phyloP scores from a whole-genome alignment of 92 coral and sea anemone species.

The Anthopleura xanthogrammica region DNA sequence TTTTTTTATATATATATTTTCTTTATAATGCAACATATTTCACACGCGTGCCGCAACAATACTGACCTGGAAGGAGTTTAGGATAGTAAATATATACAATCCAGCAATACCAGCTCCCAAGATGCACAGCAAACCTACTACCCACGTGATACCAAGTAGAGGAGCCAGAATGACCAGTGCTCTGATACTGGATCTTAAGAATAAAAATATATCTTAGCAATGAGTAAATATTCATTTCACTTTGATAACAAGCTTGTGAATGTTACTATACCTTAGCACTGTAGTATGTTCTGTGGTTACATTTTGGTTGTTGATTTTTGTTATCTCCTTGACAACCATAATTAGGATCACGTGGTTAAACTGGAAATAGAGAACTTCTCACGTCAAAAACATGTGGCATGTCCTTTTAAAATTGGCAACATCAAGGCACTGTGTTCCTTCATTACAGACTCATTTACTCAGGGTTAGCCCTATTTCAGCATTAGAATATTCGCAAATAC shows the following conservation, averaged over 20 bases:
- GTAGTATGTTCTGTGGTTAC: neutral
- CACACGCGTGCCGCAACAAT: too few relatives aligned
- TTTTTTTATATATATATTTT: neutral
- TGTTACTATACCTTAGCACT: neutral
- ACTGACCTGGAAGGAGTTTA: slow-evolving; percentile 13
- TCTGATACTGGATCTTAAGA: slow-evolving; percentile 1
- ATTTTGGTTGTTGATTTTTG: neutral
- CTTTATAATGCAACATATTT: too few relatives aligned
- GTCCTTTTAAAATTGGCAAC: too few relatives aligned
- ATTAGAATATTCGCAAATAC: too few relatives aligned
- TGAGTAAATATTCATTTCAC: too few relatives aligned
- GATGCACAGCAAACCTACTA: slow-evolving; percentile 23
- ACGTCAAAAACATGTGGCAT: too few relatives aligned
- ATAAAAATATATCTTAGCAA: too few relatives aligned
- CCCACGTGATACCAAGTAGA: slow-evolving; percentile 31
- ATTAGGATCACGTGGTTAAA: slow-evolving; percentile 10
- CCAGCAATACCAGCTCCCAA: slow-evolving; percentile 4
- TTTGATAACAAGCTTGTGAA: too few relatives aligned
- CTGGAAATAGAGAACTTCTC: neutral
- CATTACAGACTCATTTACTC: too few relatives aligned
- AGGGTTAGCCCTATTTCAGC: too few relatives aligned
- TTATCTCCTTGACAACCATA: slow-evolving; percentile 20
- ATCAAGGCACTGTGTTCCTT: too few relatives aligned
- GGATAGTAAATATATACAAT: slow-evolving; percentile 16
- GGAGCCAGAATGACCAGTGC: slow-evolving; percentile 12